Conservation (phyloP, 2,888 invertebrate genomes). For the Alloscopus bannaensis region DNA sequence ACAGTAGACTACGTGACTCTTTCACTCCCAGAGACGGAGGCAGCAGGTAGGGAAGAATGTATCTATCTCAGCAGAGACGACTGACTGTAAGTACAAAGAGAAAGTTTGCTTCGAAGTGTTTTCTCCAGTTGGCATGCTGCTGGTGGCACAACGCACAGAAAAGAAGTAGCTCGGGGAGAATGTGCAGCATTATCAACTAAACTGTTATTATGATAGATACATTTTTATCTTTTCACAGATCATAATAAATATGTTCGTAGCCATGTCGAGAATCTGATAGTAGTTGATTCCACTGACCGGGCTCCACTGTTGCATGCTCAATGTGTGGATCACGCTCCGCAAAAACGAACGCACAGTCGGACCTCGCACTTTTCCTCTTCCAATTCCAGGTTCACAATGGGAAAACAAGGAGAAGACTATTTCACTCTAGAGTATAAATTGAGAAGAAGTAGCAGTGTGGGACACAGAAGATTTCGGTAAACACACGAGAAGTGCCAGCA, state of each 20-base stretch:
- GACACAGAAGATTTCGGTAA: too few relatives aligned
- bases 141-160: too few relatives aligned
- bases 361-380: too few relatives aligned
- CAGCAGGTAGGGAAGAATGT: too few relatives aligned
- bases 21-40: too few relatives aligned
- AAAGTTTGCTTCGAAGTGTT: too few relatives aligned
- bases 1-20: constrained; percentile 40
- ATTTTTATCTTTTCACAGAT: constrained; percentile 49
- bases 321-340: constrained; percentile 13
- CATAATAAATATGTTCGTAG: constrained; percentile 36
- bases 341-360: background rate
- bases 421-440: background rate
- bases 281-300: constrained; percentile 39
- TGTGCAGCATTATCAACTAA: constrained; percentile 35
- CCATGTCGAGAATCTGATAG: constrained; percentile 24
- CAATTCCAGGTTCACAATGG: too few relatives aligned
- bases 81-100: too few relatives aligned
- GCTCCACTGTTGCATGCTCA: constrained; percentile 50
- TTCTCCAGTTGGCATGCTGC: too few relatives aligned
- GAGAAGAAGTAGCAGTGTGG: background rate
- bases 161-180: too few relatives aligned
- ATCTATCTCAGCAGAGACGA: too few relatives aligned
- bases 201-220: constrained; percentile 49
- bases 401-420: background rate
- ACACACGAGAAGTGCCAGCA: too few relatives aligned